Conservation (phyloP, 2,888 invertebrate species). For the Drosophila pseudotalamancana region DNA sequence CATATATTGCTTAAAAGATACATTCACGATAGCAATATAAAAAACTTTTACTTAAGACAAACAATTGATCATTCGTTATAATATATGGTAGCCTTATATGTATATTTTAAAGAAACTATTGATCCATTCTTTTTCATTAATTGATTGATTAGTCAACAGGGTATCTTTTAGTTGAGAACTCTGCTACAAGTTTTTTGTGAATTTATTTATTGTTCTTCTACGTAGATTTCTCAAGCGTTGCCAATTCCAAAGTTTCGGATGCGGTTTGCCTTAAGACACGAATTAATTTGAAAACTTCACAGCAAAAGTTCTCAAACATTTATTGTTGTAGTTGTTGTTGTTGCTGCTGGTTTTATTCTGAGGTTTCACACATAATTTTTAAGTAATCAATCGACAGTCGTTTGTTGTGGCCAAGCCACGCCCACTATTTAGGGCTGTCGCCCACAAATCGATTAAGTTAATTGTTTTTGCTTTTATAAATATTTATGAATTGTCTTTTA, state of each 20-base stretch:
- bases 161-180: not conserved
- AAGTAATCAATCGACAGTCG: constrained; percentile 60
- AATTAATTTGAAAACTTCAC: constrained; percentile 68
- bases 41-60: too few species aligned
- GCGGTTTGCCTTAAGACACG: constrained; percentile 55
- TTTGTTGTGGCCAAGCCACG: constrained; percentile 19
- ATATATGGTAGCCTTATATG: too few species aligned
- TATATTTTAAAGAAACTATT: too few species aligned
- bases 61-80: too few species aligned
- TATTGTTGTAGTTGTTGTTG: constrained; percentile 9
- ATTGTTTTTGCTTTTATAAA: constrained; percentile 61
- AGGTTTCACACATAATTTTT: constrained; percentile 76
- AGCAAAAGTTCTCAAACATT: constrained; percentile 34
- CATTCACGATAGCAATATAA: not conserved
- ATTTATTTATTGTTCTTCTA: constrained; percentile 40
- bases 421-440: constrained; percentile 4
- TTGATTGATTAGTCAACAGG: not conserved
- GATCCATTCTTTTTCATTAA: too few species aligned
- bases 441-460: constrained; percentile 69
- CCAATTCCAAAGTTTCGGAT: constrained; percentile 52
- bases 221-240: constrained; percentile 25
- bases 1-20: not conserved
- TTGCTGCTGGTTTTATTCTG: constrained; percentile 22
- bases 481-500: constrained; percentile 53
- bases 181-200: constrained; percentile 13